Conservation (phyloP, 1,140 invertebrate genomes). For the Condylostylus longicornis region DNA sequence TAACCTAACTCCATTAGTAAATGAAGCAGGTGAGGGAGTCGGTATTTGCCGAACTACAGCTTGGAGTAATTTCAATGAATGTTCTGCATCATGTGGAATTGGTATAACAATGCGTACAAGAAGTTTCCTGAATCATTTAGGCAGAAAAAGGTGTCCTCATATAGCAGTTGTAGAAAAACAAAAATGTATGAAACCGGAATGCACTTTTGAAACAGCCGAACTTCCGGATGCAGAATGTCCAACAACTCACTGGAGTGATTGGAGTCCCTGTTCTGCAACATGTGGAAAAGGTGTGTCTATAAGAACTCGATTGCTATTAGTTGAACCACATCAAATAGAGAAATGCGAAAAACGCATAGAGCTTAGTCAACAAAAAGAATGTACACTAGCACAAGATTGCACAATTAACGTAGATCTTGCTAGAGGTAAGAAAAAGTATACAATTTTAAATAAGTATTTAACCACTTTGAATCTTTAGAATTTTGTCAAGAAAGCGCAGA, state of each 20-base stretch:
- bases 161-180: slow-evolving; percentile 53
- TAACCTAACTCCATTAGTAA: slow-evolving; percentile 19
- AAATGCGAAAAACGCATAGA: slow-evolving; percentile 44
- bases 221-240: slow-evolving; percentile 43
- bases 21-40: slow-evolving; percentile 27
- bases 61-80: slow-evolving; percentile 69
- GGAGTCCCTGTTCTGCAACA: slow-evolving; percentile 51
- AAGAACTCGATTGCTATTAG: slow-evolving; percentile 51
- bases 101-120: slow-evolving; percentile 59
- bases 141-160: slow-evolving; percentile 61
- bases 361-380: slow-evolving; percentile 47
- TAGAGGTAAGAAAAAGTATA: slow-evolving; percentile 39
- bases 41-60: slow-evolving; percentile 52
- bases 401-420: slow-evolving; percentile 53
- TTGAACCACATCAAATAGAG: slow-evolving; percentile 39
- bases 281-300: slow-evolving; percentile 55
- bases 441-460: background rate
- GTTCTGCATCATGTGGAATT: slow-evolving; percentile 66
- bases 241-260: slow-evolving; percentile 54
- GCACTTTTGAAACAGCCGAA: slow-evolving; percentile 38
- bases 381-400: slow-evolving; percentile 48
- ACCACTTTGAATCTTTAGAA: slow-evolving; percentile 34
- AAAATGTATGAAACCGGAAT: slow-evolving; percentile 55
- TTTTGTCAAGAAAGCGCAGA: slow-evolving; percentile 60
- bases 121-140: slow-evolving; percentile 53